Conservation (phyloP, 2,888 invertebrate genomes). For the Heliconius cydno region DNA sequence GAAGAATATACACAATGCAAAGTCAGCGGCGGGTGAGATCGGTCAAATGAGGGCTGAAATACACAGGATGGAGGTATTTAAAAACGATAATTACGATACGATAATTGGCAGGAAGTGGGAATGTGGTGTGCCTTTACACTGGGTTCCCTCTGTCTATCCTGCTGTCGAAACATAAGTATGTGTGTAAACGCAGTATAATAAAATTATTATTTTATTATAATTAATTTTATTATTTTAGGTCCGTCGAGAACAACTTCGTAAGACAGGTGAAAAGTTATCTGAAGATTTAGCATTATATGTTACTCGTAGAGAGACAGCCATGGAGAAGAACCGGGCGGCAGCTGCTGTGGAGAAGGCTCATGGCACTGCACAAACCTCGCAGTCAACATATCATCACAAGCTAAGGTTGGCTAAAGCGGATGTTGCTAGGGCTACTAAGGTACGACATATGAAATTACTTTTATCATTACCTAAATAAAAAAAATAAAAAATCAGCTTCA, state of each 20-base stretch:
- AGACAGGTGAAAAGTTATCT: constrained; percentile 72
- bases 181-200: no score
- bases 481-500: neutral
- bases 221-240: constrained; percentile 56
- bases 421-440: constrained; percentile 72
- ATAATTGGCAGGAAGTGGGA: no score
- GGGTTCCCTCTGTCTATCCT: no score
- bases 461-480: no score
- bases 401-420: constrained; percentile 72
- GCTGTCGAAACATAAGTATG: no score
- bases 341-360: constrained; percentile 72
- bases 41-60: constrained; percentile 91
- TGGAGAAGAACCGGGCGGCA: constrained; percentile 69
- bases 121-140: no score
- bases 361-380: constrained; percentile 62
- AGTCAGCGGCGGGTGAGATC: constrained; percentile 87
- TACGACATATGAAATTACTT: constrained; percentile 47
- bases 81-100: no score
- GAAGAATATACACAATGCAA: constrained; percentile 86
- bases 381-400: constrained; percentile 71
- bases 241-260: constrained; percentile 74
- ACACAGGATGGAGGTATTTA: constrained; percentile 90
- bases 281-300: constrained; percentile 76
- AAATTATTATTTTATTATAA: no score
- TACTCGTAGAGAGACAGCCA: constrained; percentile 71